Conservation (phyloP, 2,888 invertebrate species). For the Onchidella celtica region DNA sequence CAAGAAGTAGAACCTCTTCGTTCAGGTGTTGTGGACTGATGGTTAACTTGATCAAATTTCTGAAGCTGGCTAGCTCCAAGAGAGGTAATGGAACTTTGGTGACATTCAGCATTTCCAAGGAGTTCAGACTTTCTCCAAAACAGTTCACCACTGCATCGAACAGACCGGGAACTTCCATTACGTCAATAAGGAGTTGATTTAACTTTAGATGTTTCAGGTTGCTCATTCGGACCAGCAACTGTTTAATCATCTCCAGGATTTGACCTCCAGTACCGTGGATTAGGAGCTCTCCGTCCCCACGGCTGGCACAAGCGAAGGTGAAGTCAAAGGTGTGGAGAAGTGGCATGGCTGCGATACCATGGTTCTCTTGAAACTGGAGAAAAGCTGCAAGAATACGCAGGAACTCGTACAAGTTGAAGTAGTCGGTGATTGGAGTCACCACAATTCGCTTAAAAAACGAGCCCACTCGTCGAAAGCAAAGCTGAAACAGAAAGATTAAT, state of each 20-base stretch:
- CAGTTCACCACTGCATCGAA: conserved; percentile 85
- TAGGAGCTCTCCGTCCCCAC: conserved; percentile 63
- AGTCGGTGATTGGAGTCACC: conserved; percentile 88
- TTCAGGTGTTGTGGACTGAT: conserved; percentile 85
- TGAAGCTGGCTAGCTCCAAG: conserved; percentile 88
- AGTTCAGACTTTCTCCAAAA: conserved; percentile 84
- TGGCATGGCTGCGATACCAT: conserved; percentile 64
- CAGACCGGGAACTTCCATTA: conserved; percentile 85
- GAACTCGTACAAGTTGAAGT: conserved; percentile 91
- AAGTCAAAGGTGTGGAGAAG: conserved; percentile 82
- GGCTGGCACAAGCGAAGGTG: conserved; percentile 85
- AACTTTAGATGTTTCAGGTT: conserved; percentile 85
- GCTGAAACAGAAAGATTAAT: conserved; percentile 79
- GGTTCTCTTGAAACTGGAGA: conserved; percentile 82
- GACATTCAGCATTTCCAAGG: conserved; percentile 87
- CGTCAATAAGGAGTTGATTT: conserved; percentile 87
- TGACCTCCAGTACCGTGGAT: conserved; percentile 89
- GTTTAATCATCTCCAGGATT: conserved; percentile 74
- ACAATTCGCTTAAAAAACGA: conserved; percentile 85
- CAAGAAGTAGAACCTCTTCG: conserved; percentile 86
- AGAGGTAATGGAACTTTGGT: conserved; percentile 85
- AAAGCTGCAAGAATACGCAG: conserved; percentile 90
- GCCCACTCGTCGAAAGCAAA: conserved; percentile 87
- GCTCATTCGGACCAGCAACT: conserved; percentile 85
- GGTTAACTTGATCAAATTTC: conserved; percentile 85